phyloP scores from a whole-genome alignment of 53 echinoderm and acorn worm species.

The Arbacia lixula region DNA sequence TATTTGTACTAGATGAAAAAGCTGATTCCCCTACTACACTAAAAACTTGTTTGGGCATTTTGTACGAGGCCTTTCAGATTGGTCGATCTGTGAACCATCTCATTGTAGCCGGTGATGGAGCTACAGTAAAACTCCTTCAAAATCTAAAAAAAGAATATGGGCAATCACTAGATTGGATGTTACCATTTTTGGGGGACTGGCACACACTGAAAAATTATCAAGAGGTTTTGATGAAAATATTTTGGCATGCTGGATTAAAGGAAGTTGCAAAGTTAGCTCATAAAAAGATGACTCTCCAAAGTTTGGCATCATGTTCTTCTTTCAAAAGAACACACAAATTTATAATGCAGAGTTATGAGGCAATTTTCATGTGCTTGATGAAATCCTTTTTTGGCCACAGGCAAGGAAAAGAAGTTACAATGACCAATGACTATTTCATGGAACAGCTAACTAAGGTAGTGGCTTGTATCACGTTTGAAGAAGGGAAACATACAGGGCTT shows the following conservation, averaged over 20 bases:
- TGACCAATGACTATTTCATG: too few relatives aligned
- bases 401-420: not conserved
- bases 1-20: not conserved
- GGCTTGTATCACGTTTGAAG: too few relatives aligned
- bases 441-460: too few relatives aligned
- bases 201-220: constrained; percentile 76
- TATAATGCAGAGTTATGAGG: constrained; percentile 59
- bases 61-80: constrained; percentile 12
- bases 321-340: constrained; percentile 66
- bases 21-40: constrained; percentile 16
- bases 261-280: constrained; percentile 46
- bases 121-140: not conserved
- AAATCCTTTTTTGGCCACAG: constrained; percentile 14
- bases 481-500: too few relatives aligned
- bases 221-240: constrained; percentile 60
- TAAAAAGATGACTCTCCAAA: constrained; percentile 40
- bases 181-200: constrained; percentile 79
- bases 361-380: constrained; percentile 32
- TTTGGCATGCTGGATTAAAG: constrained; percentile 57
- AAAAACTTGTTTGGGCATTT: not conserved
- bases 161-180: constrained; percentile 47
- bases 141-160: constrained; percentile 27
- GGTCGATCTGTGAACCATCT: not conserved
- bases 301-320: constrained; percentile 44
- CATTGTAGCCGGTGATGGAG: constrained; percentile 34